phyloP scores from a whole-genome alignment of 2,888 invertebrate genomes.

The Linyphia triangularis region DNA sequence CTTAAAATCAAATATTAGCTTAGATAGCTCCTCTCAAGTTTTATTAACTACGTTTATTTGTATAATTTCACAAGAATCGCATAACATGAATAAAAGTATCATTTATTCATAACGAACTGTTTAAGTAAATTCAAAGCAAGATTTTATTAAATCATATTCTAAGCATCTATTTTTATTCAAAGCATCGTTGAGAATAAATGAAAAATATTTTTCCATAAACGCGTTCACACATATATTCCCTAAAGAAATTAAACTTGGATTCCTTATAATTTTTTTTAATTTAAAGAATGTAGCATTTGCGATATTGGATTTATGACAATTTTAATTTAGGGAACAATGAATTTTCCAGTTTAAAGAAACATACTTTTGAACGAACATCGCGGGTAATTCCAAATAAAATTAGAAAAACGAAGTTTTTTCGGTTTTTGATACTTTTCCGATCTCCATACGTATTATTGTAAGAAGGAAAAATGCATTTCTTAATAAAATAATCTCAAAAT shows the following conservation, averaged over 20 bases:
- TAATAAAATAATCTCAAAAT: not conserved
- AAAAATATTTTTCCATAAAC: not conserved
- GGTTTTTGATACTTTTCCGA: not conserved
- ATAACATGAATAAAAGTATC: too few relatives aligned
- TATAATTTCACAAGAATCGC: too few relatives aligned
- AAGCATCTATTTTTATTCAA: not conserved
- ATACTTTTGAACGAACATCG: not conserved
- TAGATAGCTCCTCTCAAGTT: too few relatives aligned
- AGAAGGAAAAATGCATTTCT: not conserved
- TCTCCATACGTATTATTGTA: not conserved
- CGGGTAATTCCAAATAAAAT: not conserved
- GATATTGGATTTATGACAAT: not conserved
- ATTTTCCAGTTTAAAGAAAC: not conserved
- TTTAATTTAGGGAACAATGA: not conserved
- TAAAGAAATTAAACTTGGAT: slow-evolving; percentile 3
- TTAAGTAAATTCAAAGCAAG: not conserved
- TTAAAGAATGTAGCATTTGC: not conserved
- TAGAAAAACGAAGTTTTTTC: not conserved
- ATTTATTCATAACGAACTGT: not conserved
- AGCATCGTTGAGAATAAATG: not conserved
- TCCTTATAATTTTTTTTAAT: not conserved
- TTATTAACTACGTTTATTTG: too few relatives aligned
- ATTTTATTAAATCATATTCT: not conserved
- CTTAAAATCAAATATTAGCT: too few relatives aligned
- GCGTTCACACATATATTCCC: not conserved